Base-by-base conservation (phyloP, 2,113 vertebrate genomes). In the Zosterops lateralis region DNA sequence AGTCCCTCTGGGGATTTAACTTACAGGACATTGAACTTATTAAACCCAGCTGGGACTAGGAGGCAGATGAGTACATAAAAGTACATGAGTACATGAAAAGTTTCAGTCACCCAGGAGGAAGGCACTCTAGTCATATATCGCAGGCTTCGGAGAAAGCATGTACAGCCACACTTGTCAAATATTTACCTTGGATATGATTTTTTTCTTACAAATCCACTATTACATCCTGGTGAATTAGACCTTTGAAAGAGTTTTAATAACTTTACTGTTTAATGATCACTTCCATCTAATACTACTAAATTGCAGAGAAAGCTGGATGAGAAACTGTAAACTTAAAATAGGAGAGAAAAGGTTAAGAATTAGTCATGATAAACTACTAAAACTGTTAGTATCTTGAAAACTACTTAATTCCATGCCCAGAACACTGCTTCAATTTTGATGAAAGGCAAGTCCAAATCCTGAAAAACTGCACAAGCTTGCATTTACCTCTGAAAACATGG, bases 1-100 rank as follows among this genome's bases (percentile, higher is more conserved):
- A 80, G 28, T 65, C n/a, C 50, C 45, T 93, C 72, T 80, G 64
- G 72, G 83, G 44, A 72, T 92, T 92, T 88, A 72, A 65, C 44
- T 92, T 94, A 48, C 50, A 68, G 57, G 45, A 75, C 44, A 31
- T 1, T 47, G 31, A 85, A 75, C 5, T 19, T 65, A 17, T 36
- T 54, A 92, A 93, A 76, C 20, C 2, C 22, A 44, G 1, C 16
- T 56, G 40, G 24, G 54, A 28, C 53, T 79, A 50, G 78, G 34
- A 85, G 40, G 34, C 31, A 68, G 31, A 38, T 28, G n/a, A 78
- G 15, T 48, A 31, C 11, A 36, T 20, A 9, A 60, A 40, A 78
- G 38, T 38, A 38, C 38, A 38, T 28, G n/a, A 78, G 15, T 48
- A 31, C 11, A 36, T 20, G 11, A 60, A 40, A 78, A 51, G 24